These are phyloP conservation scores for Alcis repandata DNA, from an alignment of 2,888 invertebrate genomes.

Conservation along the genomic window DNA sequence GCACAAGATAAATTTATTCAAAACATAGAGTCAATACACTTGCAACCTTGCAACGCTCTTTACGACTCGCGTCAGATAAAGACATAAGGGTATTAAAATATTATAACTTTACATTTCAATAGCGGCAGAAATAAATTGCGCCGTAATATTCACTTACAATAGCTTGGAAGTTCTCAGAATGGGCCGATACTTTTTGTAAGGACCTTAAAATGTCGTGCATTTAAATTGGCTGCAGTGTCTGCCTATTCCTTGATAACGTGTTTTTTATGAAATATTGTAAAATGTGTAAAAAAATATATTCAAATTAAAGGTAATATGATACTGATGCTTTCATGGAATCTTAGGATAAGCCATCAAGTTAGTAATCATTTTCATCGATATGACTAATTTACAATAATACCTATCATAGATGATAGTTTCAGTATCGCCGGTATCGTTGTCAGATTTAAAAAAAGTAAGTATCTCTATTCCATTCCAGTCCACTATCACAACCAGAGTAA, in stretches of 20 bases:
- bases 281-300: not conserved
- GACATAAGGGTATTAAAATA: slow-evolving; percentile 81
- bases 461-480: not conserved
- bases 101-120: slow-evolving; percentile 63
- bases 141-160: slow-evolving; percentile 19
- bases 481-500: not conserved
- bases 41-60: slow-evolving; percentile 85
- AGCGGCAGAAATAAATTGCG: slow-evolving; percentile 30
- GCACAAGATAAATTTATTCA: slow-evolving; percentile 79
- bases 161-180: slow-evolving; percentile 10
- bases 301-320: no score
- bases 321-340: not conserved
- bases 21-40: slow-evolving; percentile 84
- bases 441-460: not conserved
- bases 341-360: not conserved
- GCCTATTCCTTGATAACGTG: not conserved
- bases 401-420: no score
- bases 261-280: not conserved
- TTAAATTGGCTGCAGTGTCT: not conserved
- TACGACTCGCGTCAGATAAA: slow-evolving; percentile 83
- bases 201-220: slow-evolving; percentile 13
- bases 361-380: not conserved
- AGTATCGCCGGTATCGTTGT: no score
- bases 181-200: slow-evolving; percentile 2
- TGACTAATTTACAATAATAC: not conserved